Evolutionary conservation across 2,888 invertebrate species (phyloP), one percentile per base, ranked within the genome.

Genomic region (Pollenia amentaria): DNA sequence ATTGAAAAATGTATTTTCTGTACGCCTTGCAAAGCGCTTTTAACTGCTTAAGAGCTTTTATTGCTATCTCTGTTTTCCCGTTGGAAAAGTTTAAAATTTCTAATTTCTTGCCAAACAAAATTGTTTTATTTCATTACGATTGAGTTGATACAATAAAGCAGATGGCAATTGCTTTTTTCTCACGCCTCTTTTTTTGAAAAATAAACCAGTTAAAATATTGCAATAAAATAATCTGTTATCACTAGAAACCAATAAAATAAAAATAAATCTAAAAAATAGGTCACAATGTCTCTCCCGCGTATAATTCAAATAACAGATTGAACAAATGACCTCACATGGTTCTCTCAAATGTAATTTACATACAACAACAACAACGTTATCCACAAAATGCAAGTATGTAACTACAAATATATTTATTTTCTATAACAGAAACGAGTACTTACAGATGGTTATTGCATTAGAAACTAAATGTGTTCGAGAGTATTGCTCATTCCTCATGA

Each of bases 141-240:
- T 65, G 12, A 14, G 10, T n/a, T 38, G 12, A 8, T 21, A 29
- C 14, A 46, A 29, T 10, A 60, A 55, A 21, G 2, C 51, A 48
- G 48, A 62, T 53, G 42, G 18, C 11, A 64, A 78, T 46, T 14
- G 1, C 42, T 48, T 29, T 44, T 29, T 82, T 82, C 69, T 69
- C 81, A 69, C 48, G 75, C 67, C 46, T 64, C 53, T 42, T n/a
- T 42, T n/a, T 12, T 53, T 40, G n/a, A n/a, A 21, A 48, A 55
- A n/a, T 16, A 40, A 64, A 18, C n/a, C 9, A 46, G 51, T 60
- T 60, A 16, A 46, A 46, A 29, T 48, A 75, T 51, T 16, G 44
- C 16, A 57, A 67, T 40, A 62, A 42, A 73, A 38, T 70, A 82
- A 82, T 67, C 67, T 75, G 75, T 82, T 75, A 82, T 75, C 67